phyloP scores from a whole-genome alignment of 2,888 invertebrate species.

The Xanthorhoe designata region DNA sequence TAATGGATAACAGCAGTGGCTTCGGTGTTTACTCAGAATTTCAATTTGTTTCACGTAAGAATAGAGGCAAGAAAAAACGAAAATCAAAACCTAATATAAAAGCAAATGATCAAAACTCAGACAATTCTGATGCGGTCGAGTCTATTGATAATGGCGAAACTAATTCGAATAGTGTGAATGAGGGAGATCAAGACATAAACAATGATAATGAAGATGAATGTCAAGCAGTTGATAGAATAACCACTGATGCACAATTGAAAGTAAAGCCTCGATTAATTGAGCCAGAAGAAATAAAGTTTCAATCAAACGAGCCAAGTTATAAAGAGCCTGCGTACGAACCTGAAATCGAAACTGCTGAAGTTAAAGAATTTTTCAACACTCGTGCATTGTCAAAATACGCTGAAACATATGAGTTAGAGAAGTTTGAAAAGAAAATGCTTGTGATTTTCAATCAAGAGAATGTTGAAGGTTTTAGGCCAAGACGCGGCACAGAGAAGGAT shows the following conservation, averaged over 20 bases:
- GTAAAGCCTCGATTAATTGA: constrained; percentile 3
- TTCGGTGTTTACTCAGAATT: constrained; percentile 10
- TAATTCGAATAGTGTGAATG: constrained; percentile 5
- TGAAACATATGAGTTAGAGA: constrained; percentile 68
- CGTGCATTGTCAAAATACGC: constrained; percentile 59
- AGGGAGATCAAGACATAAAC: constrained; percentile 1
- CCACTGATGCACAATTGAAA: constrained; percentile 17
- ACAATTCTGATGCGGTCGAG: constrained; percentile 11
- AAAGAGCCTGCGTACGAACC: too few species aligned
- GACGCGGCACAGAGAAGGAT: constrained; percentile 67
- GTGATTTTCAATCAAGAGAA: constrained; percentile 70
- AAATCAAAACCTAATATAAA: constrained; percentile 13
- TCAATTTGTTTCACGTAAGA: constrained; percentile 23
- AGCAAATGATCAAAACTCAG: constrained; percentile 18
- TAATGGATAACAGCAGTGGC: constrained; percentile 16
- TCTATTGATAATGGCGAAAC: constrained; percentile 1
- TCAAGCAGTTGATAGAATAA: constrained; percentile 8
- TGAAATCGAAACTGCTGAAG: not conserved
- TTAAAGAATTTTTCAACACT: constrained; percentile 8
- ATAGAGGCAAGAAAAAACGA: constrained; percentile 34
- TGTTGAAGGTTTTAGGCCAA: constrained; percentile 57
- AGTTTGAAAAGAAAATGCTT: constrained; percentile 66
- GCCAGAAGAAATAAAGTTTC: not conserved
- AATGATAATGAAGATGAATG: constrained; percentile 4
- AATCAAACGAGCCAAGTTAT: too few species aligned